phyloP scores from a whole-genome alignment of 1,140 invertebrate genomes.

The Drosophila saltans region DNA sequence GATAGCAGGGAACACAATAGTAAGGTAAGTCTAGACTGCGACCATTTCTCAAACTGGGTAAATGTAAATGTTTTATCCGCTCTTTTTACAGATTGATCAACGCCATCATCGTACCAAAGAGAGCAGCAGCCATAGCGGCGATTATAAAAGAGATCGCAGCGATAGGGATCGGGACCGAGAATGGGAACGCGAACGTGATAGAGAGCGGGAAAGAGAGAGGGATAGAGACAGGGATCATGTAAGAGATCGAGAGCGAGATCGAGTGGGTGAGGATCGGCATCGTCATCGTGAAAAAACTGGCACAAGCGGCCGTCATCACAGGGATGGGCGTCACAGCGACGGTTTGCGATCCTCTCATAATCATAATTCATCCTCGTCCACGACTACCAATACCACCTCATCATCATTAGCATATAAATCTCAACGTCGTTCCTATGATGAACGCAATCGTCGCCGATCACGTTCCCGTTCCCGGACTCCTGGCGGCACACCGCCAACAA shows the following conservation, averaged over 20 bases:
- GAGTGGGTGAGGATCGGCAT: not conserved
- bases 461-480: constrained; percentile 64
- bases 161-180: constrained; percentile 53
- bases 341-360: constrained; percentile 32
- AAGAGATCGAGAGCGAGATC: constrained; percentile 12
- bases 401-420: constrained; percentile 22
- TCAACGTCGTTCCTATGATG: constrained; percentile 53
- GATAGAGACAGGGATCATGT: constrained; percentile 34
- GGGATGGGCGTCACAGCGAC: constrained; percentile 50
- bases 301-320: constrained; percentile 30
- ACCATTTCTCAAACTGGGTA: too few relatives aligned
- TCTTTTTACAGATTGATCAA: constrained; percentile 35
- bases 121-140: constrained; percentile 28
- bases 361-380: constrained; percentile 44
- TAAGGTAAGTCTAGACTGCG: constrained; percentile 25
- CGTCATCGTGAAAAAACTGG: constrained; percentile 16
- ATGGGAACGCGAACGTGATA: constrained; percentile 28
- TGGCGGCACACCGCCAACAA: constrained; percentile 32
- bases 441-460: constrained; percentile 50
- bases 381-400: constrained; percentile 20
- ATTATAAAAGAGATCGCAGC: constrained; percentile 41
- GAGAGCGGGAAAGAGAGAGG: constrained; percentile 35
- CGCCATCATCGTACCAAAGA: constrained; percentile 61
- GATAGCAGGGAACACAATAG: constrained; percentile 31
- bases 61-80: too few relatives aligned